Evolutionary conservation across 1,140 invertebrate genomes (phyloP).

Genomic region (Pseudomyrmex flavicornis): DNA sequence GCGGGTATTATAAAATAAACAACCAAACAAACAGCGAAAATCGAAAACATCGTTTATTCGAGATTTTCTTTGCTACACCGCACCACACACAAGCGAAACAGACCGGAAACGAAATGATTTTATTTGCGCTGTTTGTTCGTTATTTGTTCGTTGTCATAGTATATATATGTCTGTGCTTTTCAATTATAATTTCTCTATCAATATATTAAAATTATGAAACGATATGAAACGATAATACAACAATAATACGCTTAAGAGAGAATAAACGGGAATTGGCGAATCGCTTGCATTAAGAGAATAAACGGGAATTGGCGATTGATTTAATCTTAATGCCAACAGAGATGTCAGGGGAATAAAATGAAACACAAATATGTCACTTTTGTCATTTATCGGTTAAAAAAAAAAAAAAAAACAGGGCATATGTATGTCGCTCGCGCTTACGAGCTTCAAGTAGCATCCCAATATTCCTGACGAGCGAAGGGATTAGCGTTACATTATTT

Average conservation of each 20-base stretch:
- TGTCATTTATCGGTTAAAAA: no score
- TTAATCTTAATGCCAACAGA: no score
- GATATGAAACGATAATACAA: not conserved
- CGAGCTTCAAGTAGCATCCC: not conserved
- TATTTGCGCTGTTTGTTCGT: not conserved
- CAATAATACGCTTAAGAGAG: not conserved
- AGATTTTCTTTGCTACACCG: slow-evolving; percentile 10
- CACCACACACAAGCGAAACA: not conserved
- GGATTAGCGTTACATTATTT: slow-evolving; percentile 14
- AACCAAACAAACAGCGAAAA: slow-evolving; percentile 2
- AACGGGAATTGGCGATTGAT: no score
- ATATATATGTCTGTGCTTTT: not conserved
- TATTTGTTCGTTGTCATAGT: not conserved
- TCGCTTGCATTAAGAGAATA: not conserved
- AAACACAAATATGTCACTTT: no score
- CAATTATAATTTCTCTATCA: not conserved
- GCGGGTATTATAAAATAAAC: slow-evolving; percentile 6
- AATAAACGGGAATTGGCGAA: not conserved
- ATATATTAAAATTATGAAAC: not conserved
- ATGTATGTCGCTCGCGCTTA: no score
- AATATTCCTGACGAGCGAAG: not conserved
- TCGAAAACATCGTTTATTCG: slow-evolving; percentile 10
- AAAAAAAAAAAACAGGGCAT: no score
- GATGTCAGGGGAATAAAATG: no score
- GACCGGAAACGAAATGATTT: not conserved